A percentile compares a stretch with the other conserved stretches of the same genome.
These are phyloP conservation scores for Archilochus colubris DNA, from an alignment of 2,113 vertebrate genomes.

Conservation along the genomic window DNA sequence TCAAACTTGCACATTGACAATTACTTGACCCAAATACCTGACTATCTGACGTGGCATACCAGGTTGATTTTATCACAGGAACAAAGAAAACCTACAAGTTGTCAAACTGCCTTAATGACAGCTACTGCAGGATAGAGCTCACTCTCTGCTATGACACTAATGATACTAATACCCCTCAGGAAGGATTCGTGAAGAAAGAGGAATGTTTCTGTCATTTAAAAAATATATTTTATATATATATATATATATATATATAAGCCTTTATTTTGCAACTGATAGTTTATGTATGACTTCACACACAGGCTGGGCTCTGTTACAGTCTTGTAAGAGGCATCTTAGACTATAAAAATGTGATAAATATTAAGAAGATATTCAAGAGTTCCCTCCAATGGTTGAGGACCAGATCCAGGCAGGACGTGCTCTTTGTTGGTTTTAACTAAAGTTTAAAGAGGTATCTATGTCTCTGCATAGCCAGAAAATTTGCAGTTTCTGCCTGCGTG, in stretches of 20 bases:
- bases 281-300: neutral
- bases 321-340: no score
- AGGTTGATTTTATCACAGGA: neutral
- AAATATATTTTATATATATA: no score
- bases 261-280: neutral
- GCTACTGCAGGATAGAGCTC: neutral
- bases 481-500: neutral
- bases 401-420: neutral
- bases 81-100: neutral
- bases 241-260: neutral
- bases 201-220: neutral
- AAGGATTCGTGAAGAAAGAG: neutral
- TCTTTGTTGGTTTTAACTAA: neutral
- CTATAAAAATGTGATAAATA: neutral
- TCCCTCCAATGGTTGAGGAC: neutral
- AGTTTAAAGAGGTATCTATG: neutral
- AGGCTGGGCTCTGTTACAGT: neutral
- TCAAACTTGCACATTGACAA: neutral
- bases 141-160: neutral
- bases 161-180: neutral
- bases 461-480: neutral
- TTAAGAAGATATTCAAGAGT: neutral
- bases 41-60: accelerated
- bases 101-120: neutral
- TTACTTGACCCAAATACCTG: neutral